Percentiles rank a stretch among this genome's conserved stretches.
phyloP scores from a whole-genome alignment of 2,797 vertebrate species.

The Epinephelus awoara region DNA sequence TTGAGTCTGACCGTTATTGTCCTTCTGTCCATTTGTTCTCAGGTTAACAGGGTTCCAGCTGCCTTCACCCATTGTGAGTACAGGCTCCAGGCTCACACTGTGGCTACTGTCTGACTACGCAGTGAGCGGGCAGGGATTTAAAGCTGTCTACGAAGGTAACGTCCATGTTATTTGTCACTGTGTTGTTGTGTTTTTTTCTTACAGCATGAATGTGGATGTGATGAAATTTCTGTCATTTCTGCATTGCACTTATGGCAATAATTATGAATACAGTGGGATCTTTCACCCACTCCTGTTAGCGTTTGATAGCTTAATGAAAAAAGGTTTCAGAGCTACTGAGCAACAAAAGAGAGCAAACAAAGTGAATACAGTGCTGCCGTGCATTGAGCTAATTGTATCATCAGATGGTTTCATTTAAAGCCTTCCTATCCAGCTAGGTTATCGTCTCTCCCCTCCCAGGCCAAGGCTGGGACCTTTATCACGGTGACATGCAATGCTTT shows the following conservation, averaged over 20 bases:
- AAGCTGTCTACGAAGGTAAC: conserved; percentile 95
- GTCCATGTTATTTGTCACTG: conserved; percentile 4
- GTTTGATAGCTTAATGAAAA: neutral
- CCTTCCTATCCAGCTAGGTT: conserved; percentile 35
- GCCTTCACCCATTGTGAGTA: conserved; percentile 95
- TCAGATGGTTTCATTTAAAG: conserved; percentile 58
- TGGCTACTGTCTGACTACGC: conserved; percentile 97
- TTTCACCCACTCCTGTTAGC: neutral
- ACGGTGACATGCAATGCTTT: conserved; percentile 71
- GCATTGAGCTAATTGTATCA: conserved; percentile 50
- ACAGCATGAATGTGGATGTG: neutral
- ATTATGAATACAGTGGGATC: conserved; percentile 7
- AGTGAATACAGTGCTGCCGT: neutral
- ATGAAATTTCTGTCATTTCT: neutral
- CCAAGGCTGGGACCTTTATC: conserved; percentile 55
- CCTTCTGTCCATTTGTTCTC: conserved; percentile 75
- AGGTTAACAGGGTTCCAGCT: conserved; percentile 99
- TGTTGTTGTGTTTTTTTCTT: neutral
- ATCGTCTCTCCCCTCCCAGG: conserved; percentile 36
- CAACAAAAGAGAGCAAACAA: conserved; percentile 8
- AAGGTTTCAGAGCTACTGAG: neutral
- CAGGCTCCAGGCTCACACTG: conserved; percentile 91
- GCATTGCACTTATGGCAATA: neutral
- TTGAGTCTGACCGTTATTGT: conserved; percentile 55
- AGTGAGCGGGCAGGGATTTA: conserved; percentile 98